These are phyloP conservation scores for Sinodicranocentrus sp. DNA, from an alignment of 2,888 invertebrate genomes.

Conservation along the genomic window DNA sequence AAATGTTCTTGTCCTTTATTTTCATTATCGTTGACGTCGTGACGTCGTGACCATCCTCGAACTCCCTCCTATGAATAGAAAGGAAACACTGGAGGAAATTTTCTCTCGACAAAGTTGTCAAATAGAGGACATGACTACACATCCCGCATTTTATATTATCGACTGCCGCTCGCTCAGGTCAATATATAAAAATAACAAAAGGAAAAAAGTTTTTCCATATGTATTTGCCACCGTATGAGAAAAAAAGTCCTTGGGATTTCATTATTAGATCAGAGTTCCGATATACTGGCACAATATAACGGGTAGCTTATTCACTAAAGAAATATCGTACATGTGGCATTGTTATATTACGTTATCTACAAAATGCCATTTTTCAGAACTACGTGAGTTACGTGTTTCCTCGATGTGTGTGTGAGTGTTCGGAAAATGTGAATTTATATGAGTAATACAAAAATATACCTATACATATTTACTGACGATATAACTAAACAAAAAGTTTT, in stretches of 20 bases:
- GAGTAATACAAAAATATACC: conserved; percentile 20
- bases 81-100: background rate
- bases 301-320: background rate
- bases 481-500: conserved; percentile 1
- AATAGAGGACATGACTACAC: background rate
- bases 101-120: conserved; percentile 3
- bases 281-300: background rate
- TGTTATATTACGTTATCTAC: conserved; percentile 15
- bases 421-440: no score
- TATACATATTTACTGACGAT: background rate
- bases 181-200: background rate
- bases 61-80: background rate
- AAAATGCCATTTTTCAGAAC: conserved; percentile 17
- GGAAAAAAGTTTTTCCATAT: conserved; percentile 4
- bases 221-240: no score
- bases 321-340: background rate
- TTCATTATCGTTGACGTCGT: no score
- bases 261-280: background rate
- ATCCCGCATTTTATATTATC: background rate
- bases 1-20: no score
- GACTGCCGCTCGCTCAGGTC: background rate
- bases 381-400: conserved; percentile 35
- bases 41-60: no score
- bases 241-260: background rate
- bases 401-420: conserved; percentile 4